These are phyloP conservation scores for Xestia rhomboidea DNA, from an alignment of 2,888 invertebrate genomes.

Conservation along the genomic window DNA sequence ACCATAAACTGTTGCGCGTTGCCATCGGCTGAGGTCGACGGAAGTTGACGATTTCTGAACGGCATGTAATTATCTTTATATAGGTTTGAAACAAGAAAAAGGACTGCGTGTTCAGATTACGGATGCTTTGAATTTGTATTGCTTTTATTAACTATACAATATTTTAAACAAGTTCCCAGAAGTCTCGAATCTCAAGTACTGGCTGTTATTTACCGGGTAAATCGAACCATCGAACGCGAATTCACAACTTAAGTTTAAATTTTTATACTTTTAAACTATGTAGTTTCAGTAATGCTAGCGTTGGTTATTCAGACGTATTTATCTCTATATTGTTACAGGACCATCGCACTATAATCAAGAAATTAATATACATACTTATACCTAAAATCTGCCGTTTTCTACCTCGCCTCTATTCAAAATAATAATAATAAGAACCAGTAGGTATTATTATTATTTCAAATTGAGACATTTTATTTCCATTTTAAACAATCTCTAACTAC, in stretches of 20 bases:
- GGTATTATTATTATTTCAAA: neutral
- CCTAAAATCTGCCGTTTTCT: neutral
- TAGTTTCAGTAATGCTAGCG: neutral
- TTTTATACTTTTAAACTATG: neutral
- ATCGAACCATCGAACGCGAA: constrained; percentile 3
- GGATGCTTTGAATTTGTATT: constrained; percentile 27
- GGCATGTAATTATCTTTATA: constrained; percentile 74
- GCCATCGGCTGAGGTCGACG: constrained; percentile 80
- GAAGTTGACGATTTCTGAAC: constrained; percentile 86
- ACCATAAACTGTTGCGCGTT: constrained; percentile 75
- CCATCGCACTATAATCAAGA: neutral
- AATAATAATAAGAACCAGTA: neutral
- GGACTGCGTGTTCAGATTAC: constrained; percentile 49
- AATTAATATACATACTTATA: no score
- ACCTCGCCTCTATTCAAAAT: neutral
- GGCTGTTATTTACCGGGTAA: neutral
- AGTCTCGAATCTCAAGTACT: neutral
- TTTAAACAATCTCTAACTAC: neutral
- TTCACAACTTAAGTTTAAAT: neutral
- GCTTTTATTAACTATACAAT: constrained; percentile 1
- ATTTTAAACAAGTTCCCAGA: constrained; percentile 1
- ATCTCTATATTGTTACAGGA: neutral
- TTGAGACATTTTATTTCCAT: neutral
- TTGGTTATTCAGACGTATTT: neutral
- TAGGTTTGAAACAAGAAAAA: constrained; percentile 73